These are phyloP conservation scores for Escarpia spicata DNA, from an alignment of 2,888 invertebrate species.

Conservation along the genomic window DNA sequence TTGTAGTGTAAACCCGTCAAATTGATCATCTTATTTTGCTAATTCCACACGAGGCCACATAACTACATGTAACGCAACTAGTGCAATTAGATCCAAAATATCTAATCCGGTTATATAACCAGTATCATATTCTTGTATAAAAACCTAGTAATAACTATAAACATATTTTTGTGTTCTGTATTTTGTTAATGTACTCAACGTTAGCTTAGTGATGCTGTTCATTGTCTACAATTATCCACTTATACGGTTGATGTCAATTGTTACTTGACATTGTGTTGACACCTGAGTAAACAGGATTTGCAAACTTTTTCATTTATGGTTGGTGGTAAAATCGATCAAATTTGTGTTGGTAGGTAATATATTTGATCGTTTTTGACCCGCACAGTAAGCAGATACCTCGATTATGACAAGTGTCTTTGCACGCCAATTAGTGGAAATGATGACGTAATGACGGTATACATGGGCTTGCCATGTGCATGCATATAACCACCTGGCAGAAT, in stretches of 20 bases:
- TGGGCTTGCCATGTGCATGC: background rate
- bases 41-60: background rate
- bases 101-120: background rate
- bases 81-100: background rate
- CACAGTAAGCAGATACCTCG: background rate
- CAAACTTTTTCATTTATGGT: background rate
- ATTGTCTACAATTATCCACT: background rate
- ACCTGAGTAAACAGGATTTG: background rate
- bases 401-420: background rate
- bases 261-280: background rate
- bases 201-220: background rate
- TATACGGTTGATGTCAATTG: background rate
- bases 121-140: background rate
- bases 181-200: background rate
- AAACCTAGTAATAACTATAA: background rate
- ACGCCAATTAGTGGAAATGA: background rate
- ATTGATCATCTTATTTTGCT: background rate
- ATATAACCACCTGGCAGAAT: background rate
- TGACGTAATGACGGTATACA: background rate
- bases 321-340: background rate
- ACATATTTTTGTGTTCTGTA: background rate
- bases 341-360: background rate
- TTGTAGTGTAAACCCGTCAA: no score
- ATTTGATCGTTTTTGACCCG: background rate
- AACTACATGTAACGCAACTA: background rate